Conservation (phyloP, 2,797 vertebrate species). For the Sitta carolinensis region DNA sequence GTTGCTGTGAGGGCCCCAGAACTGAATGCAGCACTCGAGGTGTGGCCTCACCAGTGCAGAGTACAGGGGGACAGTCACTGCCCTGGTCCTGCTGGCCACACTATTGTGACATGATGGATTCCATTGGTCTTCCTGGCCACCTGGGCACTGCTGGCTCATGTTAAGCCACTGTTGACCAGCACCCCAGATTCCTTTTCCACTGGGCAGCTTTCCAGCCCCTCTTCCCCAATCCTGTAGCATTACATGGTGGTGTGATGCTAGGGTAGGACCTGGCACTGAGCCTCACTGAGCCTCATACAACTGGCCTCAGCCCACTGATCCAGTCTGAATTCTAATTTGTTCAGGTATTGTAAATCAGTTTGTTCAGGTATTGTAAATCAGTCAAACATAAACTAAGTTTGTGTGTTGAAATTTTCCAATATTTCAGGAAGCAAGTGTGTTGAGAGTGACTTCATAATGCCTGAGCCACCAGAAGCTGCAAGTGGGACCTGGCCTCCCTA, state of each 20-base stretch:
- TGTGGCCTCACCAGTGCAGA: not conserved
- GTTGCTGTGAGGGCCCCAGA: not conserved
- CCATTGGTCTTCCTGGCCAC: too few species aligned
- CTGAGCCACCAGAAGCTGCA: not conserved
- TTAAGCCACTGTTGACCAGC: not conserved
- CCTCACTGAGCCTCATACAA: accelerated
- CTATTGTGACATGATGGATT: not conserved
- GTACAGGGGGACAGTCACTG: not conserved
- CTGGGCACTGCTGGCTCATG: accelerated
- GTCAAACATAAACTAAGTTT: not conserved
- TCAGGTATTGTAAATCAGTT: not conserved
- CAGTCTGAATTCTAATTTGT: not conserved
- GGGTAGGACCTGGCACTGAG: not conserved
- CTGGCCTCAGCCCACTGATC: accelerated
- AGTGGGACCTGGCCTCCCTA: not conserved
- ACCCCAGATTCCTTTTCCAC: not conserved
- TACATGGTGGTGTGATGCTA: not conserved
- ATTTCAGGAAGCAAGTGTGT: not conserved
- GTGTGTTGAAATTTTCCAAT: not conserved
- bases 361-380: not conserved
- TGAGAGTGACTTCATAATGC: accelerated
- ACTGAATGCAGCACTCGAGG: accelerated
- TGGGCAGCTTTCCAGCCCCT: not conserved
- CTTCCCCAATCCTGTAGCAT: accelerated
- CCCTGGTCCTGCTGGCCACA: not conserved